Base-by-base conservation (phyloP, 2,797 vertebrate species). In the Gymnoscopelus microlampas region DNA sequence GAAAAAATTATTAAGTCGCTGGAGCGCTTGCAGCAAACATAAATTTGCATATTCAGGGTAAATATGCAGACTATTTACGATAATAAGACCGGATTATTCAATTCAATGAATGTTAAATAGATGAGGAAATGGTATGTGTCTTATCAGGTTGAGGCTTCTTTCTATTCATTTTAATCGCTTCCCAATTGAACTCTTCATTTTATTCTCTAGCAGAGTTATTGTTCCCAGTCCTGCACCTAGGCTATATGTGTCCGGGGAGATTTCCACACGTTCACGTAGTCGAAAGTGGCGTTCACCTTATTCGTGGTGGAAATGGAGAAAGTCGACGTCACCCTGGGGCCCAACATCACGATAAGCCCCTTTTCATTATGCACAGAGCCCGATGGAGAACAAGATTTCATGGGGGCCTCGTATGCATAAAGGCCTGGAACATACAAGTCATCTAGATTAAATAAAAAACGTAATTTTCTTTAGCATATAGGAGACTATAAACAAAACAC, bases 21-120 rank as follows among this genome's bases (percentile, higher is more conserved):
- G 87, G 86, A 95, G 93, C 89, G 96, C 97, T 98, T 70, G 94
- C 95, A 99, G 97, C 96, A 94, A 97, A 95, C 94, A 97, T 93
- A 96, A 96, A 98, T 99, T 98, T 98, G 95, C 97, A 99, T 99
- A 98, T 98, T 97, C 95, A 96, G 96, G 95, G 96, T 97, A 98
- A 98, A 98, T 97, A 97, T 96, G 95, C 96, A 96, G 95, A 94
- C 94, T 95, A 97, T 97, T 97, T 95, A 96, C 97, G 97, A 99
- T 98, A 99, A 99, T 99, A 97, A 97, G 94, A 93, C 56, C 94
- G 96, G 97, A 98, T 99, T 99, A 98, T 99, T 98, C 96, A 96
- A 97, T 98, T 96, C 97, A 98, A 99, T 99, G 97, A 99, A 99
- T 99, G 97, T 98, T 99, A 99, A 99, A 97, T 97, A 99, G 97